These are phyloP conservation scores for Parazoanthus darwini DNA, from an alignment of 92 coral and sea anemone species.

Conservation along the genomic window DNA sequence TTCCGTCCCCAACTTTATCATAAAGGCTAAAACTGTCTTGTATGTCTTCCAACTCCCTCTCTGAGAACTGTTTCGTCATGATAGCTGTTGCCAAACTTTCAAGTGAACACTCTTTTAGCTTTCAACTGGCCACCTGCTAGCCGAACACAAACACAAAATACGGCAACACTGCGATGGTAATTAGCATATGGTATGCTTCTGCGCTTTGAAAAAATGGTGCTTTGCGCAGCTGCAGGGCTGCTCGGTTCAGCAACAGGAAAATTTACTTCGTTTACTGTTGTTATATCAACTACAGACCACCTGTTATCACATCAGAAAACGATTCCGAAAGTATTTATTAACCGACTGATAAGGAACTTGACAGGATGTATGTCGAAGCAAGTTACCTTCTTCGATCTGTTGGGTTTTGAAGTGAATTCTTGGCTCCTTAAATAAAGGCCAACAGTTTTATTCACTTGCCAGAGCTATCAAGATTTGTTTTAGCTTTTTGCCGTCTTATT, in stretches of 20 bases:
- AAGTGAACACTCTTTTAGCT: slow-evolving; percentile 34
- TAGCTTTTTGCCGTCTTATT: not conserved
- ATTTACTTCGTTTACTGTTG: not conserved
- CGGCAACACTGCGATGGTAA: not conserved
- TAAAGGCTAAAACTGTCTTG: slow-evolving; percentile 84
- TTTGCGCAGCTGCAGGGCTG: slow-evolving; percentile 29
- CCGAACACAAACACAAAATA: slow-evolving; percentile 13
- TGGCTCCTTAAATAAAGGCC: not conserved
- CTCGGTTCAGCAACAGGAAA: not conserved
- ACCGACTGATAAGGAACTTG: not conserved
- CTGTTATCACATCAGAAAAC: not conserved
- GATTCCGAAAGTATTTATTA: slow-evolving; percentile 4
- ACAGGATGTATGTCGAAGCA: slow-evolving; percentile 20
- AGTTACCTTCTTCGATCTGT: not conserved
- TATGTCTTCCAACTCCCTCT: slow-evolving; percentile 78
- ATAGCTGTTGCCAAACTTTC: not conserved
- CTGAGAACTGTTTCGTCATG: slow-evolving; percentile 63
- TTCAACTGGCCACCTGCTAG: slow-evolving; percentile 40
- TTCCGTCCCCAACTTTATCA: slow-evolving; percentile 94
- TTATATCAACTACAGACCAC: not conserved
- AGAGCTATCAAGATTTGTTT: not conserved
- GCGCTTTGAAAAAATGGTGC: not conserved
- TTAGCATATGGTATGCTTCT: slow-evolving; percentile 30
- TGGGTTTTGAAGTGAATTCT: not conserved
- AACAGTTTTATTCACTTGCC: not conserved